Evolutionary conservation across 2,888 invertebrate species (phyloP).

Genomic region (Julus scandinavius): DNA sequence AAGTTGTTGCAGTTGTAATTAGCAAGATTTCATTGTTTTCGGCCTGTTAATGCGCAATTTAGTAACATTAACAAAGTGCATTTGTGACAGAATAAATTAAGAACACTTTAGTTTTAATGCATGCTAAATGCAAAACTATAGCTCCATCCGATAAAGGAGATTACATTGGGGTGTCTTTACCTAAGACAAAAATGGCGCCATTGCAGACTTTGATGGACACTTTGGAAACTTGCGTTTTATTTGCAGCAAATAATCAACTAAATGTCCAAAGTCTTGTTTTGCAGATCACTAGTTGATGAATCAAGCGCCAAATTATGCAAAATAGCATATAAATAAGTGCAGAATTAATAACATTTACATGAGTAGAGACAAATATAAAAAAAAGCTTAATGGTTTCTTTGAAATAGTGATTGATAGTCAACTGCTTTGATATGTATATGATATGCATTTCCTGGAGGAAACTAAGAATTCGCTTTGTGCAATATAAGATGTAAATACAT

Average conservation of each 20-base stretch:
- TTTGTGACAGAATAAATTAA: neutral
- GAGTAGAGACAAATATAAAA: no score
- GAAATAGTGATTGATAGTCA: neutral
- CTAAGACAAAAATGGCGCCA: neutral
- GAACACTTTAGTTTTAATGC: neutral
- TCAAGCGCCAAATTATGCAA: neutral
- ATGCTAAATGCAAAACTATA: neutral
- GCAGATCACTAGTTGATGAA: neutral
- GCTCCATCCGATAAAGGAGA: neutral
- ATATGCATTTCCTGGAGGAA: neutral
- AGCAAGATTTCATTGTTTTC: neutral
- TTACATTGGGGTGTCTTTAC: neutral
- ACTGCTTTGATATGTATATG: neutral
- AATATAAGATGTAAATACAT: neutral
- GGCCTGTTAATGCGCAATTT: neutral
- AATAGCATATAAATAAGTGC: neutral
- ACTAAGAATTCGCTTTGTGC: neutral
- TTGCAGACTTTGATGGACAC: neutral
- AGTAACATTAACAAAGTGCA: neutral
- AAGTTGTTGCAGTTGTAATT: conserved; percentile 1
- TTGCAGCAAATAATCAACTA: neutral
- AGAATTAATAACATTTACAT: neutral
- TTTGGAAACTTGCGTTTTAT: no score
- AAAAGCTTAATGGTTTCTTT: neutral
- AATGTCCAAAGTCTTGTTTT: neutral